These are phyloP conservation scores for Salpingus planirostris DNA, from an alignment of 2,888 invertebrate genomes.

Conservation along the genomic window DNA sequence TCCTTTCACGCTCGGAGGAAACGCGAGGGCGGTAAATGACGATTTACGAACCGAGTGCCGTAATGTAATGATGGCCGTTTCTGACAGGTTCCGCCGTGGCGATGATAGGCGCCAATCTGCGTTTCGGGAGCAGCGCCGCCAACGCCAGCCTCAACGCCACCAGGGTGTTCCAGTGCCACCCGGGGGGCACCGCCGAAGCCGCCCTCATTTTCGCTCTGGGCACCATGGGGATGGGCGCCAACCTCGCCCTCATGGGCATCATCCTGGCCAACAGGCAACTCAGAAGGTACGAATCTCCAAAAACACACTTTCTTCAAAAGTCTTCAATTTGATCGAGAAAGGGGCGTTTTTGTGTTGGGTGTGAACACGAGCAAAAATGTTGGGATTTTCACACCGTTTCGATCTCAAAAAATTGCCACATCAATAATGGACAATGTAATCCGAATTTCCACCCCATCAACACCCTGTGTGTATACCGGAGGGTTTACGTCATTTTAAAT, in stretches of 20 bases:
- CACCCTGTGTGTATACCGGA: too few relatives aligned
- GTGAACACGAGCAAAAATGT: neutral
- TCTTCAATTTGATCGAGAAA: too few relatives aligned
- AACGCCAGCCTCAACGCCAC: slow-evolving; percentile 59
- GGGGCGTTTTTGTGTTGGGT: neutral
- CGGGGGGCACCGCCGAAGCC: slow-evolving; percentile 72
- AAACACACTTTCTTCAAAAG: too few relatives aligned
- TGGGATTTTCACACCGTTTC: neutral
- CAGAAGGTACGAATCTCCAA: slow-evolving; percentile 65
- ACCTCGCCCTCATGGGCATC: slow-evolving; percentile 70
- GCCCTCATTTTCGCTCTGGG: slow-evolving; percentile 68
- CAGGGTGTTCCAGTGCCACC: slow-evolving; percentile 68
- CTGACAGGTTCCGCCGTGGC: slow-evolving; percentile 60
- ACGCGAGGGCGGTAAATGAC: too few relatives aligned
- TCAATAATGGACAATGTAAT: too few relatives aligned
- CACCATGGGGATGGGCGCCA: slow-evolving; percentile 71
- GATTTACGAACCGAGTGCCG: too few relatives aligned
- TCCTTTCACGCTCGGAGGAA: too few relatives aligned
- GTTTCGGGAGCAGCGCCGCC: slow-evolving; percentile 59
- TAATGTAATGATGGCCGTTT: too few relatives aligned
- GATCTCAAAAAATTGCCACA: too few relatives aligned
- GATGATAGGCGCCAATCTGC: slow-evolving; percentile 71
- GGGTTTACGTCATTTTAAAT: too few relatives aligned
- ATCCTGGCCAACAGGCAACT: slow-evolving; percentile 72
- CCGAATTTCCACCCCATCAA: too few relatives aligned